Evolutionary conservation across 2,113 vertebrate genomes (phyloP).

Genomic region (Microtus richardsoni): DNA sequence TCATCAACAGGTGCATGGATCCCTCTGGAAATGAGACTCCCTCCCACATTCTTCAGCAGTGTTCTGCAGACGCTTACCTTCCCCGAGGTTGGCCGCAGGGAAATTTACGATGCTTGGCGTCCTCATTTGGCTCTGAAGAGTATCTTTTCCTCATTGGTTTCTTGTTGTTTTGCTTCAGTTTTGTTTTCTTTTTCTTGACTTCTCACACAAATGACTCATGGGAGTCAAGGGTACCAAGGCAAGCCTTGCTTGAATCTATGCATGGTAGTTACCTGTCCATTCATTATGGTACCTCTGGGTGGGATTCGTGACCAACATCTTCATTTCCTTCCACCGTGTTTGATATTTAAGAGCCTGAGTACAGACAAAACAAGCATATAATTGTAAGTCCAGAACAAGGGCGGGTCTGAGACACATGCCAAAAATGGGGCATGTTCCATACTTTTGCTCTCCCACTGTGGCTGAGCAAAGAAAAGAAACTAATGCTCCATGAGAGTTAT

Average conservation of each 20-base stretch:
- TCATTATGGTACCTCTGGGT: conserved; percentile 28
- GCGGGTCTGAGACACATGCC: conserved; percentile 29
- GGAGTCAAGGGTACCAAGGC: background rate
- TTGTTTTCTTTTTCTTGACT: conserved; percentile 31
- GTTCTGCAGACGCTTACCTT: conserved; percentile 13
- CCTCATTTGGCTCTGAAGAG: background rate
- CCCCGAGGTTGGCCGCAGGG: background rate
- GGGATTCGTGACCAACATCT: conserved; percentile 31
- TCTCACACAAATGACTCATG: background rate
- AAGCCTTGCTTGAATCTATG: background rate
- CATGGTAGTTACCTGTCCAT: background rate
- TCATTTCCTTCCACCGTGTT: conserved; percentile 34
- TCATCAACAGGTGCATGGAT: conserved; percentile 86
- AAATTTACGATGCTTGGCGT: conserved; percentile 29
- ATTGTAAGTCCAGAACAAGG: conserved; percentile 49
- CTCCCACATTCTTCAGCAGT: conserved; percentile 40
- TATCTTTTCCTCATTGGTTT: background rate
- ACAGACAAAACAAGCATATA: conserved; percentile 57
- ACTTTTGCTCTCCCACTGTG: background rate
- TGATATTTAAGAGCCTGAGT: conserved; percentile 55
- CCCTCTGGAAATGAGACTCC: conserved; percentile 65
- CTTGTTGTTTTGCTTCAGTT: background rate
- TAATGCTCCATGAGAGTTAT: background rate
- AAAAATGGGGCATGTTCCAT: background rate
- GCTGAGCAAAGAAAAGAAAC: background rate